These are phyloP conservation scores for Drosophila incognita DNA, from an alignment of 2,888 invertebrate species.

Conservation along the genomic window DNA sequence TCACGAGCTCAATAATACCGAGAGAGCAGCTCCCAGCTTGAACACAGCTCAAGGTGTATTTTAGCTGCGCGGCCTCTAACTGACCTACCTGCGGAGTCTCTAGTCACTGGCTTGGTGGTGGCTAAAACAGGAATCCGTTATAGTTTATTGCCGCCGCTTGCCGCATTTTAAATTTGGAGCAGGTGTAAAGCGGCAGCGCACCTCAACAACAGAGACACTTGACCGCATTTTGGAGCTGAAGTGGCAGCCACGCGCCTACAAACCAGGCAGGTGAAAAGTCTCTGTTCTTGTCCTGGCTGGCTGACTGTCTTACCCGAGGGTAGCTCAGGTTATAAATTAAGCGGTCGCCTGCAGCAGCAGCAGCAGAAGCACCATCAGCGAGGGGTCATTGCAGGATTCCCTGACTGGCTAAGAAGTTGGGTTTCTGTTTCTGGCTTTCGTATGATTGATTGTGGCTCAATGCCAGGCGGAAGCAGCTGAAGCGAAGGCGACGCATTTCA, in stretches of 20 bases:
- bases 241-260: constrained; percentile 71
- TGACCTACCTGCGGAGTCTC: constrained; percentile 68
- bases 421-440: constrained; percentile 30
- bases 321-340: constrained; percentile 77
- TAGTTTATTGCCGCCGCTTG: constrained; percentile 75
- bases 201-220: constrained; percentile 56
- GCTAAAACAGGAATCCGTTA: constrained; percentile 80
- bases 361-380: constrained; percentile 8
- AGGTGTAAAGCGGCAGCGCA: constrained; percentile 62
- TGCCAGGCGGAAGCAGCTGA: constrained; percentile 77
- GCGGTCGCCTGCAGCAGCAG: constrained; percentile 60
- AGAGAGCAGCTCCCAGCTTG: constrained; percentile 30
- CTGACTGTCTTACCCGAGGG: constrained; percentile 49
- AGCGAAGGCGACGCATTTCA: constrained; percentile 34
- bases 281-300: constrained; percentile 53
- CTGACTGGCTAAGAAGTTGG: constrained; percentile 18
- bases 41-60: constrained; percentile 70
- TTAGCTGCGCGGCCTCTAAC: constrained; percentile 48
- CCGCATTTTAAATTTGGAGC: constrained; percentile 72
- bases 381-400: constrained; percentile 64
- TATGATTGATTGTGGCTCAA: constrained; percentile 79
- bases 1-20: constrained; percentile 12
- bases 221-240: constrained; percentile 76
- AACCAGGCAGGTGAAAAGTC: constrained; percentile 65
- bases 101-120: constrained; percentile 57